Percentiles rank a stretch among this genome's conserved stretches.
These are phyloP conservation scores for Cottoperca gobio DNA, from an alignment of 2,797 vertebrate species.

Conservation along the genomic window DNA sequence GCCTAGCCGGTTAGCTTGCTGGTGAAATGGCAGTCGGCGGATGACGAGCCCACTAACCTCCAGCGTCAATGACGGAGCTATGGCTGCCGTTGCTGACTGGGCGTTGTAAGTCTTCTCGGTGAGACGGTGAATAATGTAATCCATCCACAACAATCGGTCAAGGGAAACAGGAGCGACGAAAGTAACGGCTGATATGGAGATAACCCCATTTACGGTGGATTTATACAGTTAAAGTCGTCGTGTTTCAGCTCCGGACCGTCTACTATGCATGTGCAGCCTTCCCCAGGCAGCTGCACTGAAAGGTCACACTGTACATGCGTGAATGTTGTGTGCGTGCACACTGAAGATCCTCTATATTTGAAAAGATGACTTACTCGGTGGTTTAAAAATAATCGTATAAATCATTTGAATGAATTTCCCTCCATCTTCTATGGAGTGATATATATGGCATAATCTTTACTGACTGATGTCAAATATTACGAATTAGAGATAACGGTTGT, in stretches of 20 bases:
- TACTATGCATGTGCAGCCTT: constrained; percentile 31
- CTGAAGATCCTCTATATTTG: constrained; percentile 34
- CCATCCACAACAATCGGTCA: constrained; percentile 75
- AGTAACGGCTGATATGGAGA: constrained; percentile 22
- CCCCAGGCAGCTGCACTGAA: constrained; percentile 55
- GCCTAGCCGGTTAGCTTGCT: constrained; percentile 32
- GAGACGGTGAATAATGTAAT: constrained; percentile 60
- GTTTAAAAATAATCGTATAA: background rate
- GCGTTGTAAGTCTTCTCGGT: constrained; percentile 68
- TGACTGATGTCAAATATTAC: too few species aligned
- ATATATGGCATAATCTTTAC: too few species aligned
- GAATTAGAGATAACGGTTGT: too few species aligned
- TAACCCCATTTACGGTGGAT: constrained; percentile 76
- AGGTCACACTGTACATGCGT: constrained; percentile 58
- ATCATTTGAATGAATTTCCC: too few species aligned
- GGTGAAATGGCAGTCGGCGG: constrained; percentile 66
- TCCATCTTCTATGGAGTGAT: too few species aligned
- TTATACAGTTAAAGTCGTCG: constrained; percentile 16
- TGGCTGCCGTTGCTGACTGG: constrained; percentile 67
- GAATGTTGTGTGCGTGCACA: constrained; percentile 17
- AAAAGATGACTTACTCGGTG: background rate
- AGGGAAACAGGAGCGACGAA: constrained; percentile 36
- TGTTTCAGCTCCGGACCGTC: background rate
- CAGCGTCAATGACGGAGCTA: constrained; percentile 77
- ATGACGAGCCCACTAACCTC: constrained; percentile 70